phyloP scores from a whole-genome alignment of 2,797 vertebrate species.

The Melanotaenia pygmaea region DNA sequence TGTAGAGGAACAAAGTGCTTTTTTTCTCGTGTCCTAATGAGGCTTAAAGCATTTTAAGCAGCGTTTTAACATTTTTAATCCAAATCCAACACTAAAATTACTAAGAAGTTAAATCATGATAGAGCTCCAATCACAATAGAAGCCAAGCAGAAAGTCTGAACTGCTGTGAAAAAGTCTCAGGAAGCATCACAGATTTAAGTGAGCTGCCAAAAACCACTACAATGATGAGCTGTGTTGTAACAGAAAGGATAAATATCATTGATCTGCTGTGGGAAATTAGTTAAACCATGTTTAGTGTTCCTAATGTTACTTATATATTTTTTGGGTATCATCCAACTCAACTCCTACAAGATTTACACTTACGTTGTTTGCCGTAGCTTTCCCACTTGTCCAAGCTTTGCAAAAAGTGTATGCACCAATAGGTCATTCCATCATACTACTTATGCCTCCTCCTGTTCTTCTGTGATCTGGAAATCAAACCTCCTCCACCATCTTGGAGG shows the following conservation, averaged over 20 bases:
- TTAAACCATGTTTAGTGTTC: slow-evolving; percentile 5
- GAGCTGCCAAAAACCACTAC: slow-evolving; percentile 7
- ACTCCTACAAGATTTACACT: not conserved
- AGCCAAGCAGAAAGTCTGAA: slow-evolving; percentile 5
- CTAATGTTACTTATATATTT: not conserved
- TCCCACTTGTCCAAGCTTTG: not conserved
- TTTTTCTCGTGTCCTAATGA: not conserved
- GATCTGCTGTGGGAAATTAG: slow-evolving; percentile 13
- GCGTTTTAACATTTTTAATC: too few species aligned
- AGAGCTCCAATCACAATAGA: slow-evolving; percentile 23
- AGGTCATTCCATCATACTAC: not conserved
- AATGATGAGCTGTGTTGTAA: slow-evolving; percentile 4
- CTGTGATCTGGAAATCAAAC: not conserved
- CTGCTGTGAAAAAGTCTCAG: slow-evolving; percentile 18
- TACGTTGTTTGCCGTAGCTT: not conserved
- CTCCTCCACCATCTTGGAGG: not conserved
- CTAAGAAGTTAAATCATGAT: not conserved
- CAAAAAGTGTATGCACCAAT: not conserved
- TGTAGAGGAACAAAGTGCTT: slow-evolving; percentile 4
- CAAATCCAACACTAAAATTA: not conserved
- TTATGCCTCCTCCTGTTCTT: not conserved
- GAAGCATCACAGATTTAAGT: slow-evolving; percentile 1
- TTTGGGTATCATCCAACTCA: not conserved
- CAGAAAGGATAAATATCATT: not conserved
- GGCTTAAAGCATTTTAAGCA: not conserved